Percentiles rank a stretch among this genome's conserved stretches.
These are phyloP conservation scores for Meriones unguiculatus DNA, from an alignment of 2,113 vertebrate species.

Conservation along the genomic window DNA sequence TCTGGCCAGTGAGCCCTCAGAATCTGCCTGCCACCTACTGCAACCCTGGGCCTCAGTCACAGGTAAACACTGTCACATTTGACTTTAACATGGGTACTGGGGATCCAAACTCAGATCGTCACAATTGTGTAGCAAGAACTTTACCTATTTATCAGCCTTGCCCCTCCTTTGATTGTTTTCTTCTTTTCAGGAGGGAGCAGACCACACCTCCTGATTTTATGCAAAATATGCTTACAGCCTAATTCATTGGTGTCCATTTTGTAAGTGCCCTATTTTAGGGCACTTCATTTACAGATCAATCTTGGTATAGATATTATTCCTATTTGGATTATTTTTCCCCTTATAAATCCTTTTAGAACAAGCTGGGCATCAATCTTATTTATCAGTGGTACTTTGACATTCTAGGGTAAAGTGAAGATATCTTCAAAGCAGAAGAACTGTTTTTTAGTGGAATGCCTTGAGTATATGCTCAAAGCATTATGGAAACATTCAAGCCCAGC, in stretches of 20 bases:
- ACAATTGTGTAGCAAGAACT: too few species aligned
- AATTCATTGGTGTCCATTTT: too few species aligned
- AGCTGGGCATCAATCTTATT: neutral
- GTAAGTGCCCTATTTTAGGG: too few species aligned
- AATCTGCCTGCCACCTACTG: neutral
- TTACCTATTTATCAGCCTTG: neutral
- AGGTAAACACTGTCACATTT: neutral
- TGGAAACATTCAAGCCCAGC: neutral
- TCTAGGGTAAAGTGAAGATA: neutral
- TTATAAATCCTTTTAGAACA: too few species aligned
- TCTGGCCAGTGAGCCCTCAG: neutral
- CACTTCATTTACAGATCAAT: too few species aligned
- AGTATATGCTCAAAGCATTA: neutral
- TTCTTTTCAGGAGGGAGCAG: neutral
- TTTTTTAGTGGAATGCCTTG: neutral
- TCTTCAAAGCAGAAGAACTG: neutral
- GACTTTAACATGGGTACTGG: neutral
- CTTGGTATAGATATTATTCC: too few species aligned
- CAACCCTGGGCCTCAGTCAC: neutral
- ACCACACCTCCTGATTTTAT: too few species aligned
- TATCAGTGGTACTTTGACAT: neutral
- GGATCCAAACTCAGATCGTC: neutral
- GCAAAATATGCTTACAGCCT: too few species aligned
- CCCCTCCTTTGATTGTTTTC: neutral
- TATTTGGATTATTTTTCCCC: too few species aligned